These are phyloP conservation scores for Melierax canorus DNA, from an alignment of 2,113 vertebrate genomes.

Conservation along the genomic window DNA sequence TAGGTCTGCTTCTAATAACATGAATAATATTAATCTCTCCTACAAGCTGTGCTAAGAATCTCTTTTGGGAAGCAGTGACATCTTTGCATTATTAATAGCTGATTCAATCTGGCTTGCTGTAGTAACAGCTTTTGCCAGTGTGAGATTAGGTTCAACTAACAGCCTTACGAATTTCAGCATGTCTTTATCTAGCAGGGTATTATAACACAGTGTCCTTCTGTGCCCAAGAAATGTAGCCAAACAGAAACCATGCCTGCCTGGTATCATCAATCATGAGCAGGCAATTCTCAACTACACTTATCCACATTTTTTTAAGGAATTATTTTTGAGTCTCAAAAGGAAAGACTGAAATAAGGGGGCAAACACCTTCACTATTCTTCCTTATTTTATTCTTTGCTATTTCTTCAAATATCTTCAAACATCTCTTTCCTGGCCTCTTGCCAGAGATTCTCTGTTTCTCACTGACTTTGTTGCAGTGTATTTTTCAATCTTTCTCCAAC, in stretches of 20 bases:
- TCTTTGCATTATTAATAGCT: constrained; percentile 68
- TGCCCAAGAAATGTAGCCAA: not conserved
- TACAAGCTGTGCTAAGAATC: constrained; percentile 12
- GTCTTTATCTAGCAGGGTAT: not conserved
- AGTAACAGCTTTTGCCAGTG: constrained; percentile 63
- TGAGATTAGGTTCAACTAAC: constrained; percentile 43
- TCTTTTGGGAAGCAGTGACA: constrained; percentile 48
- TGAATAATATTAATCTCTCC: constrained; percentile 34
- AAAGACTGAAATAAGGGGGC: not conserved
- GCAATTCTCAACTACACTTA: not conserved
- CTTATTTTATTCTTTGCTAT: not conserved
- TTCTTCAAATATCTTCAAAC: not conserved
- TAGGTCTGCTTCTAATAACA: not conserved
- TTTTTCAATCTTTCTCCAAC: not conserved
- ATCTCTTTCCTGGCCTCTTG: not conserved
- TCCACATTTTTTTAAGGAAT: not conserved
- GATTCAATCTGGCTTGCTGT: constrained; percentile 49
- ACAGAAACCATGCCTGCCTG: not conserved
- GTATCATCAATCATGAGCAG: not conserved
- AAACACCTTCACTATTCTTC: not conserved
- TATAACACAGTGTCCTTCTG: not conserved
- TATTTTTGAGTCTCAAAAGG: not conserved
- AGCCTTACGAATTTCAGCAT: constrained; percentile 35
- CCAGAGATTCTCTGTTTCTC: not conserved
- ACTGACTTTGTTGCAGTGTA: not conserved